These are phyloP conservation scores for Theocolax elegans DNA, from an alignment of 1,140 invertebrate genomes.

Conservation along the genomic window DNA sequence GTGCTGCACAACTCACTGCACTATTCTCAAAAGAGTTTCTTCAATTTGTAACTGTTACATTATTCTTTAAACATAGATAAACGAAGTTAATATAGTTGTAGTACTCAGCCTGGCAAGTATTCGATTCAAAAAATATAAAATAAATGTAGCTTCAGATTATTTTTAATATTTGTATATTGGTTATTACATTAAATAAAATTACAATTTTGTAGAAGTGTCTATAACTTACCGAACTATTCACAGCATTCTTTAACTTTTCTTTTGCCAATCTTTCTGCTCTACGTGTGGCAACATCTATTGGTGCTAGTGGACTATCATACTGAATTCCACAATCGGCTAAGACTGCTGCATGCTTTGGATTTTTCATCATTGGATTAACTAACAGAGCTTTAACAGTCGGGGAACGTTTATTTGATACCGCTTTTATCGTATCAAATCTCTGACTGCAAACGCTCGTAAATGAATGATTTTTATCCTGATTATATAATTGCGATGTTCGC, in stretches of 20 bases:
- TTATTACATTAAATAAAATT: neutral
- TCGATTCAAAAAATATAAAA: slow-evolving; percentile 7
- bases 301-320: slow-evolving; percentile 86
- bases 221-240: slow-evolving; percentile 49
- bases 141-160: neutral
- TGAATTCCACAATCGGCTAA: slow-evolving; percentile 83
- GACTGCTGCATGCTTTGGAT: slow-evolving; percentile 86
- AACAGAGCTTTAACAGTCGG: slow-evolving; percentile 79
- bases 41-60: too few species aligned
- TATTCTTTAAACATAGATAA: too few species aligned
- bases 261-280: slow-evolving; percentile 85
- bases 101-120: neutral
- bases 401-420: slow-evolving; percentile 76
- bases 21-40: neutral
- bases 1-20: neutral
- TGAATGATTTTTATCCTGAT: slow-evolving; percentile 84
- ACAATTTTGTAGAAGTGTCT: too few species aligned
- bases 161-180: neutral
- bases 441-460: slow-evolving; percentile 76
- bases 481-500: slow-evolving; percentile 83
- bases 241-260: slow-evolving; percentile 76
- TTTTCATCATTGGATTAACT: slow-evolving; percentile 78
- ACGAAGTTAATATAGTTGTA: neutral
- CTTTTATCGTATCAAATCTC: slow-evolving; percentile 85
- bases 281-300: slow-evolving; percentile 85